Conservation (phyloP, 2,888 invertebrate genomes). For the Hyposoter didymator region DNA sequence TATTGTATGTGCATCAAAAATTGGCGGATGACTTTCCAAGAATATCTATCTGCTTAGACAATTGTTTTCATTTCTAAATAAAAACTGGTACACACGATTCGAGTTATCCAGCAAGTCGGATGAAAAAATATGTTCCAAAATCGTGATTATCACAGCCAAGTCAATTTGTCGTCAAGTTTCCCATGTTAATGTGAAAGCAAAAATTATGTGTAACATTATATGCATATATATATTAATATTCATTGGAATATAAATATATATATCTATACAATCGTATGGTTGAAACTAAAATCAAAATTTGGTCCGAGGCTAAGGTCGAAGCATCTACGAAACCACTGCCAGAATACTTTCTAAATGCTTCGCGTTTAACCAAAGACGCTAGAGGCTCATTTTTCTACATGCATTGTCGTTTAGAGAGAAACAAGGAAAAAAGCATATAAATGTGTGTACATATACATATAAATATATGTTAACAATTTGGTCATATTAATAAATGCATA, state of each 20-base stretch:
- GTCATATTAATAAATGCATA: slow-evolving; percentile 4
- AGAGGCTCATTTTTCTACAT: slow-evolving; percentile 84
- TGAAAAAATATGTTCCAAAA: neutral
- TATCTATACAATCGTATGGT: slow-evolving; percentile 65
- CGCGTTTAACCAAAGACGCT: slow-evolving; percentile 82
- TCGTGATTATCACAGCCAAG: slow-evolving; percentile 1
- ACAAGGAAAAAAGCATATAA: slow-evolving; percentile 28
- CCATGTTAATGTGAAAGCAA: slow-evolving; percentile 11
- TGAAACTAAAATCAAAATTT: slow-evolving; percentile 80
- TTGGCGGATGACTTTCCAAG: neutral
- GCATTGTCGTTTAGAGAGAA: slow-evolving; percentile 79
- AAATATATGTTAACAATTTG: neutral
- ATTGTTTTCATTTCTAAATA: neutral
- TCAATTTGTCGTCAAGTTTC: neutral
- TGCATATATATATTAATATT: slow-evolving; percentile 48
- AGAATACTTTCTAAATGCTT: slow-evolving; percentile 83
- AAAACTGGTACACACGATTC: neutral
- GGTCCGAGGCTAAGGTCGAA: slow-evolving; percentile 82
- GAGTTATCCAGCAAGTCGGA: neutral
- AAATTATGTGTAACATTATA: neutral
- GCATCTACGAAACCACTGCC: slow-evolving; percentile 83
- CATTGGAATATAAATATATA: slow-evolving; percentile 25
- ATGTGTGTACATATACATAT: slow-evolving; percentile 36
- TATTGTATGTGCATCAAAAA: neutral
- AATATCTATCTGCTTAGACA: neutral